Base-by-base conservation (phyloP, 2,888 invertebrate species). In the Desoria tigrina region DNA sequence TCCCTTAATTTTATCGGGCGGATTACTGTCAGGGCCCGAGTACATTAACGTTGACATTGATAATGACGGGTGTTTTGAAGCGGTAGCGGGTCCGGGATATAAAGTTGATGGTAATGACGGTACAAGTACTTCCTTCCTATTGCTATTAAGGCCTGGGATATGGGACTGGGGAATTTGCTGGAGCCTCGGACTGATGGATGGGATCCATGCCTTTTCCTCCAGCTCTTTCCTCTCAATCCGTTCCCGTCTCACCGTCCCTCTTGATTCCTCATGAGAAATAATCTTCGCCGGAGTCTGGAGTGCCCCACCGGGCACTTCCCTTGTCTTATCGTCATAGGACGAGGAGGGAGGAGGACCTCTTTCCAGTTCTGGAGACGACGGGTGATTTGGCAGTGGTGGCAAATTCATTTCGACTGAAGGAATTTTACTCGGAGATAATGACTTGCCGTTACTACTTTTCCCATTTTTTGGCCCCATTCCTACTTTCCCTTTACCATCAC, bases 171-270 rank as follows among this genome's bases (percentile, higher is more conserved):
- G 6, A 21, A 26, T 51, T 21, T 51, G 18, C 23, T 21, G 23
- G 3, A 51, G 9, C 23, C 51, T 51, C 7, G 65, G 42, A 57
- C 61, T 57, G 58, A 69, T 66, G 65, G 69, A 66, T 37, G 66
- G 66, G 24, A 61, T 63, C 61, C 63, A 63, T 61, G 66, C 58
- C 21, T 57, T 66, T 57, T 61, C 63, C 61, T 69, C 66, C 49
- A 64, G 61, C 42, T 69, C 66, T 51, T 63, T 61, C 24, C 32
- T 61, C 57, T 56, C 57, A 59, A 37, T 49, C 49, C 26, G 51
- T 64, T 37, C 54, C 54, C 50, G 42, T 50, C 4, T 11, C 11
- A 11, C 11, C 6, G 32, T 4, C 11, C 59, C 23, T 26, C 32
- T 32, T 32, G 32, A 32, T 32, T 32, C 32, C 32, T 32, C 32